phyloP scores from a whole-genome alignment of 2,888 invertebrate species.

The Nebria salina region DNA sequence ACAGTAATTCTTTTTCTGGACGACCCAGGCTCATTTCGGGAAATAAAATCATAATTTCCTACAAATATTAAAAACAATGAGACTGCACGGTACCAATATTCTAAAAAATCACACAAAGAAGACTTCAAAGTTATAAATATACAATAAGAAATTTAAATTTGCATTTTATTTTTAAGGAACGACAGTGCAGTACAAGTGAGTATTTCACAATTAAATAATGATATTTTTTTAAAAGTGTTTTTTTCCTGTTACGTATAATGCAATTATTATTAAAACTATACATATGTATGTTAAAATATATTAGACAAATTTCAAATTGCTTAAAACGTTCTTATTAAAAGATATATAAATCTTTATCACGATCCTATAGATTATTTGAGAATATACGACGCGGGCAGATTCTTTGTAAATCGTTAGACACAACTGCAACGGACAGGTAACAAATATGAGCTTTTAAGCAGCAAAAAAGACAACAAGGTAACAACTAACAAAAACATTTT shows the following conservation, averaged over 20 bases:
- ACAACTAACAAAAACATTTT: slow-evolving; percentile 33
- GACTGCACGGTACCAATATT: no score
- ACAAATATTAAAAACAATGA: no score
- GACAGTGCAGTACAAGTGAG: no score
- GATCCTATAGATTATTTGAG: not conserved
- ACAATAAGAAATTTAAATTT: no score
- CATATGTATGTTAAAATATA: no score
- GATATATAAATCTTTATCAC: not conserved
- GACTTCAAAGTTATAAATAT: no score
- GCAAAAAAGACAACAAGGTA: slow-evolving; percentile 35
- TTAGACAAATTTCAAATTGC: no score
- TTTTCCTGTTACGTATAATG: not conserved
- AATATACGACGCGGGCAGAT: slow-evolving; percentile 5
- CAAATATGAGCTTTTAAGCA: slow-evolving; percentile 34
- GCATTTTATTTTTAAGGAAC: no score
- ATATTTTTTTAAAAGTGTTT: not conserved
- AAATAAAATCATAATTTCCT: no score
- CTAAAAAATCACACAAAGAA: no score
- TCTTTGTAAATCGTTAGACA: slow-evolving; percentile 26
- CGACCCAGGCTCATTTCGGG: no score
- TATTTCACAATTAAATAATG: not conserved
- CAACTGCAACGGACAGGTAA: slow-evolving; percentile 45
- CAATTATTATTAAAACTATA: not conserved
- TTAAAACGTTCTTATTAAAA: not conserved
- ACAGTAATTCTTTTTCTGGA: no score